A percentile compares a stretch with the other conserved stretches of the same genome.
Conservation (phyloP, 2,797 vertebrate species). For the Tarsius wallacei region DNA sequence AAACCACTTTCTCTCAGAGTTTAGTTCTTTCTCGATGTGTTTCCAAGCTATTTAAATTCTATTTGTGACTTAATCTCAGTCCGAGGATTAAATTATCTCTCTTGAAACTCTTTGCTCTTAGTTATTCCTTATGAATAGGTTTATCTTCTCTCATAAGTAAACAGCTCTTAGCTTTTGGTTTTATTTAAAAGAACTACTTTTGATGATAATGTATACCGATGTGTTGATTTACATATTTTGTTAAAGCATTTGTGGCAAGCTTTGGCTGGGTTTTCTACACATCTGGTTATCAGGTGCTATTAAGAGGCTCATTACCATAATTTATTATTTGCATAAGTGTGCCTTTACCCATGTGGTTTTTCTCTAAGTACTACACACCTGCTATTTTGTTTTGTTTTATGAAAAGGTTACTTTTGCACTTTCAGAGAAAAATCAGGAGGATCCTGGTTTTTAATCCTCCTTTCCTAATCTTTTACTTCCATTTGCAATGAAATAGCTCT, state of each 20-base stretch:
- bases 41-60: conserved; percentile 30
- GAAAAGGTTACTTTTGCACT: conserved; percentile 64
- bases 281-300: conserved; percentile 76
- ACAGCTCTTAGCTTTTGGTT: background rate
- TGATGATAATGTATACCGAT: background rate
- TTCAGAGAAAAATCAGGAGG: conserved; percentile 53
- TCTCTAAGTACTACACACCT: conserved; percentile 66
- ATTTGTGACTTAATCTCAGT: conserved; percentile 20
- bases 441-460: background rate
- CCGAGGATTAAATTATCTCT: conserved; percentile 66
- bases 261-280: conserved; percentile 67
- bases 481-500: conserved; percentile 67
- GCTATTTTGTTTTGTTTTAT: conserved; percentile 46
- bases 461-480: conserved; percentile 71
- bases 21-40: background rate
- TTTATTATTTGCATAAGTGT: conserved; percentile 78
- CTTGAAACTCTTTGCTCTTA: conserved; percentile 42
- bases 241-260: conserved; percentile 6
- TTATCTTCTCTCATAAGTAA: conserved; percentile 9
- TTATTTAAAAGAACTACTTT: conserved; percentile 52
- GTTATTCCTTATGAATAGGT: conserved; percentile 56
- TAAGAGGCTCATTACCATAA: conserved; percentile 78
- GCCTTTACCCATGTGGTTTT: conserved; percentile 67
- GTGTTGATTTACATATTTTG: conserved; percentile 72
- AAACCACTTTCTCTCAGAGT: background rate